Conservation (phyloP, 2,797 vertebrate species). For the Leuciscus waleckii region DNA sequence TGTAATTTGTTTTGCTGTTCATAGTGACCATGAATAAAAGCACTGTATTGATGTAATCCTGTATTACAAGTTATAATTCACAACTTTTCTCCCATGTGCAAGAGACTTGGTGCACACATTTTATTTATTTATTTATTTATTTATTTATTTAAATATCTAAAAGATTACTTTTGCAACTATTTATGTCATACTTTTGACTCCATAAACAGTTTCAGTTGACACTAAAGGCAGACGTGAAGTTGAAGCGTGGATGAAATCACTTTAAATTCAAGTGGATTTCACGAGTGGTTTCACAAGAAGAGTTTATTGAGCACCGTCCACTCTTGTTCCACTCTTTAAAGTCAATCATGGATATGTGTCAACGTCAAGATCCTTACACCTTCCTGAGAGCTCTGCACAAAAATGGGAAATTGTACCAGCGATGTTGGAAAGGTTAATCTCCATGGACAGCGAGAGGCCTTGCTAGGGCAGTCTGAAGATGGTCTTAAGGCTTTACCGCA, state of each 20-base stretch:
- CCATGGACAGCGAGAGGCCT: slow-evolving; percentile 70
- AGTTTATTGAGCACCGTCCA: slow-evolving; percentile 25
- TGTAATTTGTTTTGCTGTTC: background rate
- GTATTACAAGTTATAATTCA: background rate
- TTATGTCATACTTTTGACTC: background rate
- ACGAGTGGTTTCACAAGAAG: slow-evolving; percentile 29
- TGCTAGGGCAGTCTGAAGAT: slow-evolving; percentile 56
- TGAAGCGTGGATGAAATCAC: background rate
- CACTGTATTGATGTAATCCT: background rate
- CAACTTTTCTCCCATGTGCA: background rate
- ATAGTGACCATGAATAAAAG: background rate
- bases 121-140: no score
- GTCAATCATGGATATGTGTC: slow-evolving; percentile 29
- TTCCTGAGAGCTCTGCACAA: slow-evolving; percentile 62
- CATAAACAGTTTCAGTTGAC: background rate
- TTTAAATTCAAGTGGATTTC: slow-evolving; percentile 37
- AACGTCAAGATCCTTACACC: slow-evolving; percentile 24
- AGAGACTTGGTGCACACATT: no score
- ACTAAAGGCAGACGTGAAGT: background rate
- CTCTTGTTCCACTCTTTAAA: slow-evolving; percentile 42
- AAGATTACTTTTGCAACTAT: background rate
- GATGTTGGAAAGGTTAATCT: slow-evolving; percentile 76
- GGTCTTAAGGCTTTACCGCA: slow-evolving; percentile 72
- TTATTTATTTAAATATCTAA: no score
- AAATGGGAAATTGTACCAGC: slow-evolving; percentile 69